A percentile compares a stretch with the other conserved stretches of the same genome.
phyloP scores from a whole-genome alignment of 2,113 vertebrate species.

The Camelus dromedarius region DNA sequence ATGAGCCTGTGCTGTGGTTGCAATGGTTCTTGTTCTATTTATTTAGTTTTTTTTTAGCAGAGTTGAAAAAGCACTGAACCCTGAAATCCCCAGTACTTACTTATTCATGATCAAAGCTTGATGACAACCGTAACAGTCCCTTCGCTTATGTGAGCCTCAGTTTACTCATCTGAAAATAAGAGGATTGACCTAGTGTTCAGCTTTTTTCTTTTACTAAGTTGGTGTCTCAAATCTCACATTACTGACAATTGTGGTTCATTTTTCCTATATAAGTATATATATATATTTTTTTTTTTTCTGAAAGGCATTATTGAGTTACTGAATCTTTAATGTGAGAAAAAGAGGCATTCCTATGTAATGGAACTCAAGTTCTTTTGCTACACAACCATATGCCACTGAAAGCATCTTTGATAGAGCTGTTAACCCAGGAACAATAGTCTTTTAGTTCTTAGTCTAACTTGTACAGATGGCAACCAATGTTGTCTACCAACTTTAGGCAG shows the following conservation, averaged over 20 bases:
- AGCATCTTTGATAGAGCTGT: neutral
- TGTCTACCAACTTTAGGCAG: neutral
- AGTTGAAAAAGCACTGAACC: neutral
- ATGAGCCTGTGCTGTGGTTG: accelerated
- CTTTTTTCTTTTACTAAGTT: neutral
- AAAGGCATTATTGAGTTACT: neutral
- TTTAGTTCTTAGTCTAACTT: neutral
- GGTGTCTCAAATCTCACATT: neutral
- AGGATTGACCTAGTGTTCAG: neutral
- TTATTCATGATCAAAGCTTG: neutral
- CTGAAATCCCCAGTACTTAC: neutral
- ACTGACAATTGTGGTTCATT: neutral
- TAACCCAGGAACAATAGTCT: neutral
- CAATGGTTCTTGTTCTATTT: neutral
- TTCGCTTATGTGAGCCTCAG: neutral
- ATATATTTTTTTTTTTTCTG: no score
- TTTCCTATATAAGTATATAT: neutral
- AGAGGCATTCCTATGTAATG: neutral
- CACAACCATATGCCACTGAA: neutral
- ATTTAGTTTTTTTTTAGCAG: neutral
- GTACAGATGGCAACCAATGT: neutral
- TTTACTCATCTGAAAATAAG: conserved; percentile 33
- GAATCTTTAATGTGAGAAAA: conserved; percentile 21
- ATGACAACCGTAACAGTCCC: neutral
- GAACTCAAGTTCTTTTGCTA: neutral